Base-by-base conservation (phyloP, 2,888 invertebrate genomes). In the Podotricha telesiphe region DNA sequence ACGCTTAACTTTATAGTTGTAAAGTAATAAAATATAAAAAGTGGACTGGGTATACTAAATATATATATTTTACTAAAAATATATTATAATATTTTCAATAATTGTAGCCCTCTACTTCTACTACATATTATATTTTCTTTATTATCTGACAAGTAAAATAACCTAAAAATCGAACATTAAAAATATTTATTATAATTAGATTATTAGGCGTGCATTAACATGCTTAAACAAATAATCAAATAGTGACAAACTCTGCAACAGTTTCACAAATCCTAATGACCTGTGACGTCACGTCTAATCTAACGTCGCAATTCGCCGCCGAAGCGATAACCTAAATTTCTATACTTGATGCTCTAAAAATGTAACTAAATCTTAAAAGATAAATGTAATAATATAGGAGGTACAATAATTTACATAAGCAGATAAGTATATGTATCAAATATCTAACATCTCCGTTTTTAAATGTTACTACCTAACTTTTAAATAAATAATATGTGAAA, bases 301-400 rank as follows among this genome's bases (percentile, higher is more conserved):
- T 81, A 72, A 83, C 82, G 80, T 84, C 86, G 84, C 86, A 85
- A 76, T 82, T 82, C 82, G 79, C 79, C 78, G 85, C 86, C 86
- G 86, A 86, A 77, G 69, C 77, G 91, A 91, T 91, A 91, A 86
- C 91, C 91, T 78, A 88, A 81, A 87, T 87, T 79, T 86, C 62
- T 65, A 47, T 65, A 63, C 17, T 65, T 51, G 85, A 59, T 84
- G 85, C 79, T 84, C 81, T 82, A 82, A 85, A 87, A 86, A 84
- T 82, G 77, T 75, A 64, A 67, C 61, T 51, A 68, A 67, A 75
- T 65, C 68, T 70, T 67, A 68, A 48, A 13, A 34, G 48, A 62
- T 48, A 45, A 37, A 17, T 55, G 4, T 17, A n/a, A n/a, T n/a
- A n/a, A n/a, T 11, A 53, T 34, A 53, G 28, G 51, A 51, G 8